These are phyloP conservation scores for Harpagus bidentatus DNA, from an alignment of 2,113 vertebrate species.

Conservation along the genomic window DNA sequence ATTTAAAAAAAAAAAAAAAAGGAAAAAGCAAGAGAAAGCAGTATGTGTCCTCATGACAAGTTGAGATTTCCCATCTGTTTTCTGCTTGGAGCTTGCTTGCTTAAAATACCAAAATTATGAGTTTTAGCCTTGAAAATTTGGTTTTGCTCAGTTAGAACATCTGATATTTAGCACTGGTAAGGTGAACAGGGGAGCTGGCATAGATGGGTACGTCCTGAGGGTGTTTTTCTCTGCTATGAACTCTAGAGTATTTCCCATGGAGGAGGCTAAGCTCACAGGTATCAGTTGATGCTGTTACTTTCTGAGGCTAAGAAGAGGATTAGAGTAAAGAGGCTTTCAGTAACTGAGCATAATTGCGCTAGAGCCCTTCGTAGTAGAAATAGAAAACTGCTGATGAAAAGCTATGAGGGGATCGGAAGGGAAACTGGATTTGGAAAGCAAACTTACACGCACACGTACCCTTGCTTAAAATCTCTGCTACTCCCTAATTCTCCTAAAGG, in stretches of 20 bases:
- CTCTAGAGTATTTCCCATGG: neutral
- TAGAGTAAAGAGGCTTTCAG: constrained; percentile 63
- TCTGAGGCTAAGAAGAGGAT: constrained; percentile 49
- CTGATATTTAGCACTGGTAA: neutral
- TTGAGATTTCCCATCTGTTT: neutral
- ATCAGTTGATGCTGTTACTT: constrained; percentile 49
- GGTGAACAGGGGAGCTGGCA: neutral
- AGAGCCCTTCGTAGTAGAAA: constrained; percentile 20
- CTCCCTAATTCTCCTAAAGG: neutral
- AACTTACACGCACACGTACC: neutral
- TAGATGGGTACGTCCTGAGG: neutral
- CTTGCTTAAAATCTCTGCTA: neutral
- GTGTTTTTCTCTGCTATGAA: neutral
- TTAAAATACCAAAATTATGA: neutral
- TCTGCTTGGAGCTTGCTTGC: neutral
- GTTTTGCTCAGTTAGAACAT: neutral
- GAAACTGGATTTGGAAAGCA: neutral
- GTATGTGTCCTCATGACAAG: neutral
- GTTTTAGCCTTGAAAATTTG: neutral
- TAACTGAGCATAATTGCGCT: constrained; percentile 52
- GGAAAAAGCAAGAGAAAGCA: neutral
- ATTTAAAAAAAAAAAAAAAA: no score
- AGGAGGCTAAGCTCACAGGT: constrained; percentile 20
- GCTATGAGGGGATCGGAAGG: neutral
- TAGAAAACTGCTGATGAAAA: constrained; percentile 30